Conservation (phyloP, 2,888 invertebrate species). For the Scaptomyza flava region DNA sequence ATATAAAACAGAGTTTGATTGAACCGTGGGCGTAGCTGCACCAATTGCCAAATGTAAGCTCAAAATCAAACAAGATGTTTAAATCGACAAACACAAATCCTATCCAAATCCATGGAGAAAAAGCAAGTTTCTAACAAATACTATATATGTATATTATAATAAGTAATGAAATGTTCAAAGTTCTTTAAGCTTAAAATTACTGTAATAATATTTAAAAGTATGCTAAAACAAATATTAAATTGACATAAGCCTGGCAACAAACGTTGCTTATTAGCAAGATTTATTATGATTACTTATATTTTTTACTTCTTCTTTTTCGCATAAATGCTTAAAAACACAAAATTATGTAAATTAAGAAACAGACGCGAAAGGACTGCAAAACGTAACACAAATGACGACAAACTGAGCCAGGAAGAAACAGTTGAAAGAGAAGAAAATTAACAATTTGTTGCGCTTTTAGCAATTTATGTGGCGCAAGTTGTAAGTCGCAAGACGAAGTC, state of each 20-base stretch:
- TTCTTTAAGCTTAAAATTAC: background rate
- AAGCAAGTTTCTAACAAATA: background rate
- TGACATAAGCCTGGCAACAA: constrained; percentile 5
- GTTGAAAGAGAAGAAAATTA: constrained; percentile 70
- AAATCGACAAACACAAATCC: constrained; percentile 11
- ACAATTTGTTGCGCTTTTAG: constrained; percentile 78
- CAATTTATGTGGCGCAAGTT: constrained; percentile 59
- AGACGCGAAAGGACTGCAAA: constrained; percentile 17
- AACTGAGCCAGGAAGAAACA: constrained; percentile 15
- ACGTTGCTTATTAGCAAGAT: constrained; percentile 55
- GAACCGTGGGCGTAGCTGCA: constrained; percentile 14
- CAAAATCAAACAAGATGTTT: constrained; percentile 6
- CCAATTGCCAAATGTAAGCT: constrained; percentile 4
- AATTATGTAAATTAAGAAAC: constrained; percentile 71
- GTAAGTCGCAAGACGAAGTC: constrained; percentile 44
- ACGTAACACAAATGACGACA: constrained; percentile 13
- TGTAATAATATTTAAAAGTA: background rate
- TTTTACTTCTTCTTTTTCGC: constrained; percentile 17
- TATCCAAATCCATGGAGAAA: constrained; percentile 1
- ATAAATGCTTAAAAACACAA: constrained; percentile 33
- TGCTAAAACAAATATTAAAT: constrained; percentile 20
- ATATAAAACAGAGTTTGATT: constrained; percentile 41
- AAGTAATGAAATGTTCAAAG: background rate
- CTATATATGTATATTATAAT: background rate
- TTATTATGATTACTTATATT: constrained; percentile 43